Percentiles rank a stretch among this genome's conserved stretches.
Evolutionary conservation across 2,113 vertebrate species (phyloP).

Genomic region (Vicugna pacos): DNA sequence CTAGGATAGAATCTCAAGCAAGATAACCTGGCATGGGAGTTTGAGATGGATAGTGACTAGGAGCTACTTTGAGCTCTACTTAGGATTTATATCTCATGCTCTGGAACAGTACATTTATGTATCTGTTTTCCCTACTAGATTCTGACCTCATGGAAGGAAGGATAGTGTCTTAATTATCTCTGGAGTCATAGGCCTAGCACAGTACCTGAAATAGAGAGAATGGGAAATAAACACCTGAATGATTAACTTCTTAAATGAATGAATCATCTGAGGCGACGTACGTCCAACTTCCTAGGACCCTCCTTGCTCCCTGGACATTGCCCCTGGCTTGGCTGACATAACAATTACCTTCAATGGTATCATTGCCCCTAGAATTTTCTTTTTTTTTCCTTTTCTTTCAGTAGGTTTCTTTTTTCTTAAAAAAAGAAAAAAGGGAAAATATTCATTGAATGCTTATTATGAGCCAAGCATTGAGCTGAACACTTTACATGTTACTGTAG

Average conservation of each 20-base stretch:
- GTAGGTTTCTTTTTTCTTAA: neutral
- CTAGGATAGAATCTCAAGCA: neutral
- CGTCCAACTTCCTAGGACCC: neutral
- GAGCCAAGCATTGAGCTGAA: neutral
- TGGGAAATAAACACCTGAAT: neutral
- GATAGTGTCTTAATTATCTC: neutral
- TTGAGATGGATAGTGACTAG: neutral
- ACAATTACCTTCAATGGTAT: neutral
- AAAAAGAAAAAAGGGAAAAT: neutral
- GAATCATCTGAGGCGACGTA: neutral
- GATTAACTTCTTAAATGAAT: conserved; percentile 5
- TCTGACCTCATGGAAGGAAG: neutral
- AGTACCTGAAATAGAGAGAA: neutral
- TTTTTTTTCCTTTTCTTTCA: neutral
- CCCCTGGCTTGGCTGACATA: neutral
- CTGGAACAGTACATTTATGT: neutral
- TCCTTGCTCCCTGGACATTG: neutral
- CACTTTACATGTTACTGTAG: neutral
- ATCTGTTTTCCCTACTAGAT: neutral
- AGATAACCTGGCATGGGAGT: neutral
- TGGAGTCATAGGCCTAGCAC: neutral
- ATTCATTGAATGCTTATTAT: conserved; percentile 3
- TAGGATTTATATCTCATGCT: neutral
- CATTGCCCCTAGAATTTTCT: neutral
- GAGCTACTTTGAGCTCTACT: neutral